Percentiles rank a stretch among this genome's conserved stretches.
phyloP scores from a whole-genome alignment of 1,140 invertebrate species.

The Carposina sasakii region DNA sequence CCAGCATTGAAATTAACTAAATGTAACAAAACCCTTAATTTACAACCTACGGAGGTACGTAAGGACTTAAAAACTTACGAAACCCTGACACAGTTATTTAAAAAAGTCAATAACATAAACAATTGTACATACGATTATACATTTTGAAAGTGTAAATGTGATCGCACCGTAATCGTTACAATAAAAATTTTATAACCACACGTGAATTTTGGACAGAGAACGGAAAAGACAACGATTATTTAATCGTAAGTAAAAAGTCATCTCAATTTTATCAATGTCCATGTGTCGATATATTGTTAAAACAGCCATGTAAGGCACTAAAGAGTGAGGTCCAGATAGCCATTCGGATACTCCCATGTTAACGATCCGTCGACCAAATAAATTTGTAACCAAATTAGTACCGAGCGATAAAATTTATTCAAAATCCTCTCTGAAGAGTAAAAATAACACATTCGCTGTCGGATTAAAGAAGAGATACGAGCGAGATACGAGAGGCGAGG shows the following conservation, averaged over 20 bases:
- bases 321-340: slow-evolving; percentile 62
- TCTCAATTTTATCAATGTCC: slow-evolving; percentile 67
- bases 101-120: slow-evolving; percentile 43
- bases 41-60: no score
- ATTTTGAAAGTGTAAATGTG: slow-evolving; percentile 36
- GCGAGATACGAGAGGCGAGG: slow-evolving; percentile 55
- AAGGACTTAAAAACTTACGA: no score
- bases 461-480: slow-evolving; percentile 71
- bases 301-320: slow-evolving; percentile 59
- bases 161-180: slow-evolving; percentile 31
- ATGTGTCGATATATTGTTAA: slow-evolving; percentile 68
- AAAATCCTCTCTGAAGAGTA: slow-evolving; percentile 66
- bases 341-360: slow-evolving; percentile 64
- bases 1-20: slow-evolving; percentile 19
- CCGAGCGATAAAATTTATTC: slow-evolving; percentile 71
- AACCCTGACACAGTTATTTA: slow-evolving; percentile 54
- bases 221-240: slow-evolving; percentile 62
- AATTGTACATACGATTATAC: slow-evolving; percentile 42
- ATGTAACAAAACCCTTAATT: no score
- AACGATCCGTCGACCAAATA: slow-evolving; percentile 68
- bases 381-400: slow-evolving; percentile 73
- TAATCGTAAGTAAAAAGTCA: slow-evolving; percentile 65
- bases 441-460: slow-evolving; percentile 70
- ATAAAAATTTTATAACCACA: slow-evolving; percentile 57
- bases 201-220: no score